Base-by-base conservation (phyloP, 2,797 vertebrate species). In the Momotus momota region DNA sequence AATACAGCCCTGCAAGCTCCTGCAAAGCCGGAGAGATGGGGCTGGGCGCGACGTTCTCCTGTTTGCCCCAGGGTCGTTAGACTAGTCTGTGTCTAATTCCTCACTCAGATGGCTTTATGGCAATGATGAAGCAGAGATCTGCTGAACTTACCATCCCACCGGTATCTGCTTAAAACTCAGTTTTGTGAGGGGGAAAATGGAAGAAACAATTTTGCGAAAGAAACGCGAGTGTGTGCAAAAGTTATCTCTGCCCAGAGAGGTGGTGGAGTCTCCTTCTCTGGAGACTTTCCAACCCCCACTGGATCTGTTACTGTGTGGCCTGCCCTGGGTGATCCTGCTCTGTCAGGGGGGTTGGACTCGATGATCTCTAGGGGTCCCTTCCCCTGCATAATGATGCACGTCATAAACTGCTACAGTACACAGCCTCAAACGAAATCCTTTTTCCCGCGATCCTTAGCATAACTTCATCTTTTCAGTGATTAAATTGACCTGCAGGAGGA, bases 21-120 rank as follows among this genome's bases (percentile, higher is more conserved):
- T 38, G 29, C 38, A 38, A 46, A 58, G 52, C 16, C 21, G 13
- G 55, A 46, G 43, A 26, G 26, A 21, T 38, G 22, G 19, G 33
- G 31, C 38, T 46, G 61, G 45, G 40, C 15, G 13, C 0, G 1
- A 35, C 15, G 13, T 27, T 67, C 40, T 84, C 29, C 57, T 54
- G 31, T 22, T 27, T 69, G 14, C 25, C 11, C 3, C 9, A 5
- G 27, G 35, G 27, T 22, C 0, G 0, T 27, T 38, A 5, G 15
- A 46, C 40, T 8, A 45, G 15, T 40, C n/a, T 33, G 0, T 35
- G n/a, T 40, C 27, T 26, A 7, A 13, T 69, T 74, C 52, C 48
- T 71, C 1, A 0, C 40, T 46, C 15, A 15, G 64, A 10, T 41
- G 29, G 19, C 23, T 73, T 73, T 29, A 6, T 16, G 41, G 5